phyloP scores from a whole-genome alignment of 2,888 invertebrate species.

The Cosmorhoe ocellata region DNA sequence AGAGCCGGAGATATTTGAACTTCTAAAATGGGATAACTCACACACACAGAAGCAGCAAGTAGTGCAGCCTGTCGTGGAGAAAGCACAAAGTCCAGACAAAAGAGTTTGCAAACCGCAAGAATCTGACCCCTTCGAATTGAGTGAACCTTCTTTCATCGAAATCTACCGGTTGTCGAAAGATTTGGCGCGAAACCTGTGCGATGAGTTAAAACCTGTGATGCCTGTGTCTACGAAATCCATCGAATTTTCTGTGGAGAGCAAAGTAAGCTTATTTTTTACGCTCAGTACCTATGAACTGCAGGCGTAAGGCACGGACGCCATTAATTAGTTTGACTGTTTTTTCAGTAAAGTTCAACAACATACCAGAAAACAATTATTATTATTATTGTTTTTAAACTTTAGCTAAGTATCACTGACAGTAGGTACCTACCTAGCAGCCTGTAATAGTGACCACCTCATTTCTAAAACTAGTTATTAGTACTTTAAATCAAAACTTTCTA shows the following conservation, averaged over 20 bases:
- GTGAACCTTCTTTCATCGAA: conserved; percentile 65
- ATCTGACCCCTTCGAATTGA: conserved; percentile 67
- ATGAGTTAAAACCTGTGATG: conserved; percentile 70
- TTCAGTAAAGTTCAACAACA: no score
- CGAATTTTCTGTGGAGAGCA: conserved; percentile 72
- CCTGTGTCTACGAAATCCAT: conserved; percentile 70
- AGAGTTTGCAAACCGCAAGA: conserved; percentile 59
- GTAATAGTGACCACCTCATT: no score
- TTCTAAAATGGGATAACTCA: conserved; percentile 73
- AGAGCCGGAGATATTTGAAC: conserved; percentile 72
- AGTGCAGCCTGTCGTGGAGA: conserved; percentile 56
- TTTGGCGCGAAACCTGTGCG: conserved; percentile 62
- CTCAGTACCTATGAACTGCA: not conserved
- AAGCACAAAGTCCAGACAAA: conserved; percentile 67
- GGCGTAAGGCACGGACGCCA: conserved; percentile 1
- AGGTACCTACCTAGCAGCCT: no score
- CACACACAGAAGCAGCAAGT: conserved; percentile 61
- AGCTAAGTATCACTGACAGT: no score
- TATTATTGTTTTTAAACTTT: no score
- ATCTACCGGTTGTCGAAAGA: conserved; percentile 67
- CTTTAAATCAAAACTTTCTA: no score
- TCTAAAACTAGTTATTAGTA: no score
- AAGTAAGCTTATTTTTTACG: conserved; percentile 47
- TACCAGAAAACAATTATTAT: no score
- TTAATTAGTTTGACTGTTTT: not conserved